These are phyloP conservation scores for Cheilosia urbana DNA, from an alignment of 2,888 invertebrate genomes.

Conservation along the genomic window DNA sequence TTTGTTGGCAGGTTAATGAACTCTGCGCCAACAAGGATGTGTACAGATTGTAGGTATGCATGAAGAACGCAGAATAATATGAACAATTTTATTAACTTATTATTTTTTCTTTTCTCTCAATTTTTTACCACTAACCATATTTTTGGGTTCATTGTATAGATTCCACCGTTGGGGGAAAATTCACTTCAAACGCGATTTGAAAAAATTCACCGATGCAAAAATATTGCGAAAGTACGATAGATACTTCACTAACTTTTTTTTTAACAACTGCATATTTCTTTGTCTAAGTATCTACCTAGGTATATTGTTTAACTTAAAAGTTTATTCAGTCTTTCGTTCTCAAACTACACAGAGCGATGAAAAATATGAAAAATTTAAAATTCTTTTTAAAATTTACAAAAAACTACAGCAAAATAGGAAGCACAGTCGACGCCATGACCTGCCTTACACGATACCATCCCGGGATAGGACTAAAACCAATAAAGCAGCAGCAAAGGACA, in stretches of 20 bases:
- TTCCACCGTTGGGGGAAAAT: conserved; percentile 9
- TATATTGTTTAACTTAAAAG: conserved; percentile 71
- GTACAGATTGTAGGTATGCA: conserved; percentile 63
- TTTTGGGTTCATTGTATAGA: conserved; percentile 33
- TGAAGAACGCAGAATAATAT: conserved; percentile 47
- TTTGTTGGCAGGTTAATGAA: conserved; percentile 67
- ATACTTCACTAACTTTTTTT: conserved; percentile 79
- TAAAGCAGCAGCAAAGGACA: conserved; percentile 73
- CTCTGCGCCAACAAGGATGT: conserved; percentile 68
- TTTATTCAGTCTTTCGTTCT: conserved; percentile 65
- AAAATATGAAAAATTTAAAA: conserved; percentile 23
- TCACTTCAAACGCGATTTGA: conserved; percentile 82
- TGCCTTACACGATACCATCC: conserved; percentile 84
- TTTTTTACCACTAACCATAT: conserved; percentile 64
- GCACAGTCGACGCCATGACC: conserved; percentile 82
- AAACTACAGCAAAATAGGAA: conserved; percentile 72
- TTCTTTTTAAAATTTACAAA: conserved; percentile 60
- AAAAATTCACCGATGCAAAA: conserved; percentile 82
- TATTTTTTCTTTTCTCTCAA: conserved; percentile 13
- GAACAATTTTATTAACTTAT: background rate
- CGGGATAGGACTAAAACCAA: conserved; percentile 83
- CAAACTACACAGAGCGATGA: conserved; percentile 42
- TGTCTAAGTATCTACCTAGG: conserved; percentile 48
- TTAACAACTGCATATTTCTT: conserved; percentile 80
- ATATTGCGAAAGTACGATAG: conserved; percentile 82